Base-by-base conservation (phyloP, 2,113 vertebrate species). In the Lepus timidus region DNA sequence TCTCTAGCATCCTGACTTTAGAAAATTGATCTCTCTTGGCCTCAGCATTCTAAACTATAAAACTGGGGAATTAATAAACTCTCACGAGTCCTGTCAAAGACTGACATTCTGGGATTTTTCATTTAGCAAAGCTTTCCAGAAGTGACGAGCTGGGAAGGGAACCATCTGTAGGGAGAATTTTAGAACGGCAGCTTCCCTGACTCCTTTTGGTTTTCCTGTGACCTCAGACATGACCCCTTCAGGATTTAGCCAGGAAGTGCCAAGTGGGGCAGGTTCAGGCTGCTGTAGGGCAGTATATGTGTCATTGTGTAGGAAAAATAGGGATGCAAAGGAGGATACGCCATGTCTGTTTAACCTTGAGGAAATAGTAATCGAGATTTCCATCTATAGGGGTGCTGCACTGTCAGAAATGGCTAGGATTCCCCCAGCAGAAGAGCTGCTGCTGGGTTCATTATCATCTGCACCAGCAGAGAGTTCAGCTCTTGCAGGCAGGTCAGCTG, bases 91-190 rank as follows among this genome's bases (percentile, higher is more conserved):
- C 76, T 74, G 25, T 58, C 52, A 85, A 88, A 67, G 31, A 22
- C 39, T 88, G 78, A 64, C 49, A 73, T 90, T 76, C 68, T 94
- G 44, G 62, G 51, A 55, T 36, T 62, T 68, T 96, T 85, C 76
- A 78, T 36, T 65, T 78, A 73, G 22, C 23, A 61, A 61, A 90
- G 11, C 25, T 74, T 33, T 81, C 22, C 19, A 8, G 62, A 79
- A 65, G 36, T 36, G 65, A 71, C 10, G 33, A 31, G 16, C 8
- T 44, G 58, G 78, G 44, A 55, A 49, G 64, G 39, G 62, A 49
- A 16, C 29, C 14, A 4, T 49, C 23, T 22, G 4, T 1, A 0
- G 4, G 14, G 27, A 33, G 33, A 9, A 19, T 0, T 7, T 44
- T 78, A 17, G 14, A 52, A 9, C 8, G 49, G 1, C 23, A 49